Evolutionary conservation across 2,113 vertebrate genomes (phyloP).

Genomic region (Psammodynastes pulverulentus): DNA sequence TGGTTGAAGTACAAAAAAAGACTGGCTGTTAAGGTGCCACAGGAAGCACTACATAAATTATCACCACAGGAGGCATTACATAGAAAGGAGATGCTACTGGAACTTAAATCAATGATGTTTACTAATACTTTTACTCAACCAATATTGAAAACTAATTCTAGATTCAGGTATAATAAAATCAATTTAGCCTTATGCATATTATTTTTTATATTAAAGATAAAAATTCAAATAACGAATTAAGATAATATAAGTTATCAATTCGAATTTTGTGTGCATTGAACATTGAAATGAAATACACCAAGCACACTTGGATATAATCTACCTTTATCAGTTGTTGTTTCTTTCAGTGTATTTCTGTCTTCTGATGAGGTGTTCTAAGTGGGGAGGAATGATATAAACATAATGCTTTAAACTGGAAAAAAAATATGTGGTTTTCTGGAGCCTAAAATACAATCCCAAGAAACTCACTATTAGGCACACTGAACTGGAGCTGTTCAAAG

Average conservation of each 20-base stretch:
- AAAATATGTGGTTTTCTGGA: not conserved
- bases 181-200: not conserved
- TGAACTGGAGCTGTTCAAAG: not conserved
- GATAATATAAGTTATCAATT: not conserved
- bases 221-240: not conserved
- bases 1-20: not conserved
- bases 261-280: not conserved
- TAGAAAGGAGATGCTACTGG: not conserved
- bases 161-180: not conserved
- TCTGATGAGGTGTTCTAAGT: not conserved
- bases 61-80: not conserved
- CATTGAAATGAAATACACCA: not conserved
- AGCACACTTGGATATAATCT: not conserved
- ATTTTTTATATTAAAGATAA: not conserved
- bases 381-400: not conserved
- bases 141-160: not conserved
- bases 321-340: not conserved
- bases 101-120: not conserved
- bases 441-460: not conserved
- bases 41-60: not conserved
- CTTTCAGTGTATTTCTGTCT: not conserved
- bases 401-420: not conserved
- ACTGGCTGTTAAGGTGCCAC: not conserved
- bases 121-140: not conserved
- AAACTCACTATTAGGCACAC: not conserved